Percentiles rank a stretch among this genome's conserved stretches.
phyloP scores from a whole-genome alignment of 2,888 invertebrate species.

The Drosophila aldrichi region DNA sequence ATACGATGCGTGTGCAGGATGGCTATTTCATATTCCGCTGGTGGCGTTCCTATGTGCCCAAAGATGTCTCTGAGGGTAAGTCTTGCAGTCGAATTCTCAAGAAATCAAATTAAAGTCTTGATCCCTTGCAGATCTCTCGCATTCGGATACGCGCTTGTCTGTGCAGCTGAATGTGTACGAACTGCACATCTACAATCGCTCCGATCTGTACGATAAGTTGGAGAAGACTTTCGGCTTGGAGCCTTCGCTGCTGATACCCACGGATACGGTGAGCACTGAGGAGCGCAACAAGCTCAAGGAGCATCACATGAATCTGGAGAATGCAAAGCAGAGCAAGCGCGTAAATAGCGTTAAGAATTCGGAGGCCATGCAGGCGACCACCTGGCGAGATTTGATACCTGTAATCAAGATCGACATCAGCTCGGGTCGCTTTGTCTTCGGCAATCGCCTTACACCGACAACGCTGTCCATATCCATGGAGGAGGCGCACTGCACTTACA shows the following conservation, averaged over 20 bases:
- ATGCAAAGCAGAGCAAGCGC: slow-evolving; percentile 86
- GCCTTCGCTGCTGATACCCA: slow-evolving; percentile 89
- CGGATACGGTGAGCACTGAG: slow-evolving; percentile 87
- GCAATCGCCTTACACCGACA: slow-evolving; percentile 97
- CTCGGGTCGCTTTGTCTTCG: slow-evolving; percentile 96
- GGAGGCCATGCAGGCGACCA: slow-evolving; percentile 93
- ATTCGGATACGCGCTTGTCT: slow-evolving; percentile 96
- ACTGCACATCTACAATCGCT: slow-evolving; percentile 97
- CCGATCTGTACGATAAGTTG: slow-evolving; percentile 93
- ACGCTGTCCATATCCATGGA: slow-evolving; percentile 96
- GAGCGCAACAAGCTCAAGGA: slow-evolving; percentile 87
- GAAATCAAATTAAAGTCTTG: background rate
- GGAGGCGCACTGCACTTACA: slow-evolving; percentile 97
- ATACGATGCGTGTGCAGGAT: slow-evolving; percentile 96
- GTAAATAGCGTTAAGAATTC: slow-evolving; percentile 87
- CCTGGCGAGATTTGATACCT: slow-evolving; percentile 98
- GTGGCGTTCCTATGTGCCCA: slow-evolving; percentile 98
- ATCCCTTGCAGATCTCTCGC: slow-evolving; percentile 93
- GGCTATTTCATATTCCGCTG: slow-evolving; percentile 99
- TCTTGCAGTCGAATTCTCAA: accelerated
- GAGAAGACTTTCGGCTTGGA: slow-evolving; percentile 95
- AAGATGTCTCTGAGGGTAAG: slow-evolving; percentile 96
- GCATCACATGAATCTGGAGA: slow-evolving; percentile 88
- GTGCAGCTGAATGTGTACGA: slow-evolving; percentile 97
- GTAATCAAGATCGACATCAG: slow-evolving; percentile 98